Percentiles rank a stretch among this genome's conserved stretches.
These are phyloP conservation scores for Leucoraja erinaceus DNA, from an alignment of 2,113 vertebrate genomes.

Conservation along the genomic window DNA sequence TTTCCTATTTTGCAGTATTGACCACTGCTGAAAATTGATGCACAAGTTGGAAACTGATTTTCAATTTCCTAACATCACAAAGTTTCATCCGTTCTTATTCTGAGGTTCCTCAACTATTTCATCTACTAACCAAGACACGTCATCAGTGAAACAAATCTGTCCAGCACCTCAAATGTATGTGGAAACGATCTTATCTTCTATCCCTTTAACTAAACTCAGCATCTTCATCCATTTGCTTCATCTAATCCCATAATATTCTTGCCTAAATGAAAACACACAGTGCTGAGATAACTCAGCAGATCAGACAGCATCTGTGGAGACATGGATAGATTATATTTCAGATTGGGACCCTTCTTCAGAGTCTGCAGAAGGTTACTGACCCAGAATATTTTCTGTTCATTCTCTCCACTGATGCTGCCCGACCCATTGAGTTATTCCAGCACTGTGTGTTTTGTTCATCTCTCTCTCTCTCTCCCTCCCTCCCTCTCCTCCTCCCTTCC, in stretches of 20 bases:
- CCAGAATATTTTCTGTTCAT: no score
- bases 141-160: background rate
- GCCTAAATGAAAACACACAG: background rate
- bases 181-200: background rate
- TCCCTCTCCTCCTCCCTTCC: background rate
- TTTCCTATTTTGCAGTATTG: background rate
- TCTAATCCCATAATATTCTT: background rate
- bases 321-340: no score
- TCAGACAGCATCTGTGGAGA: no score
- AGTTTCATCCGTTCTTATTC: background rate
- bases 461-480: no score
- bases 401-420: no score
- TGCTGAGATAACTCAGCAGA: no score
- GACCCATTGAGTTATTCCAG: no score
- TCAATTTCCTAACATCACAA: background rate
- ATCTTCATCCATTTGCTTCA: background rate
- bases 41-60: background rate
- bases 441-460: background rate
- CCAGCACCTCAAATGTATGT: background rate
- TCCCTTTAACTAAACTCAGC: background rate
- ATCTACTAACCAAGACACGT: background rate
- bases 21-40: background rate
- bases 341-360: no score
- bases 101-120: background rate
- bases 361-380: no score